phyloP scores from a whole-genome alignment of 2,888 invertebrate species.

The Dermolepida albohirtum region DNA sequence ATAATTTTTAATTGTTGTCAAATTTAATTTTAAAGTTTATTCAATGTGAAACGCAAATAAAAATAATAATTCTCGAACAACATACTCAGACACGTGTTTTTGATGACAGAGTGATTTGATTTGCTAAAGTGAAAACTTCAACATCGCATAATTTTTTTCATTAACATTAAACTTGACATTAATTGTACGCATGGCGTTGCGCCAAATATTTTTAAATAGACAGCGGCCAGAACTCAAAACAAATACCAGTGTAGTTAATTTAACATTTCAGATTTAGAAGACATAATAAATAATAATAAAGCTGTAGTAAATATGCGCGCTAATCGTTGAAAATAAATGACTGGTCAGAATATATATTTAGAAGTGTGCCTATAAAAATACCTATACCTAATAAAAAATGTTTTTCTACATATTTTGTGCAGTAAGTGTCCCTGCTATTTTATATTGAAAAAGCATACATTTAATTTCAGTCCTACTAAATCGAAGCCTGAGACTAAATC shows the following conservation, averaged over 20 bases:
- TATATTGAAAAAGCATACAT: too few species aligned
- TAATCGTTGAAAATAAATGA: neutral
- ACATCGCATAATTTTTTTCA: conserved; percentile 16
- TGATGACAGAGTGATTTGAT: neutral
- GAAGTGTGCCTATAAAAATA: too few species aligned
- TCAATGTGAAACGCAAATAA: too few species aligned
- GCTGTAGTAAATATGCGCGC: neutral
- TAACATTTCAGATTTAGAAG: neutral
- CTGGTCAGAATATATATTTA: neutral
- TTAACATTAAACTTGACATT: conserved; percentile 26
- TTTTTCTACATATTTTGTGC: too few species aligned
- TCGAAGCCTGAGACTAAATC: too few species aligned
- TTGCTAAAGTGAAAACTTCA: neutral
- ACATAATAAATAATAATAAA: conserved; percentile 2
- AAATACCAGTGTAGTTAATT: neutral
- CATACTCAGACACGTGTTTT: neutral
- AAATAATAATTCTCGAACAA: neutral
- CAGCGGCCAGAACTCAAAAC: neutral
- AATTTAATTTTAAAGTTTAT: too few species aligned
- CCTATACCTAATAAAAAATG: too few species aligned
- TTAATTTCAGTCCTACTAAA: too few species aligned
- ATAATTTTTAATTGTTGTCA: too few species aligned
- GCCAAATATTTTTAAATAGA: conserved; percentile 12
- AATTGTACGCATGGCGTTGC: neutral
- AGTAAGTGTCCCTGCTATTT: too few species aligned